Percentiles rank a stretch among this genome's conserved stretches.
Evolutionary conservation across 2,113 vertebrate genomes (phyloP).

Genomic region (Mus spicilegus): DNA sequence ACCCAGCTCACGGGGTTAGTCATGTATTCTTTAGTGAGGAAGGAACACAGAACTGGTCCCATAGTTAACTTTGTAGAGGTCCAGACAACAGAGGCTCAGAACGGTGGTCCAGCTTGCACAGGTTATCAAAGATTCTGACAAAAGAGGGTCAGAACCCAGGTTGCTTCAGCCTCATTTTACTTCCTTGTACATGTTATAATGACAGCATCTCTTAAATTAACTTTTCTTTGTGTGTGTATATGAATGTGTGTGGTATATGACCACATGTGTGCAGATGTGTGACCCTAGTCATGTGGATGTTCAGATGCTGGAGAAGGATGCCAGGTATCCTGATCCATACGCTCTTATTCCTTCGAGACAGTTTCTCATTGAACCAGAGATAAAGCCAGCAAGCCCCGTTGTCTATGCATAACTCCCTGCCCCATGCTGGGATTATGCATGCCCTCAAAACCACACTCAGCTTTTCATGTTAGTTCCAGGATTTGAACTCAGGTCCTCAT

Average conservation of each 20-base stretch:
- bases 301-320: neutral
- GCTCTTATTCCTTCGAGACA: neutral
- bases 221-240: neutral
- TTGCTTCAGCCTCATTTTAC: neutral
- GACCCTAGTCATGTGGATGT: neutral
- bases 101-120: neutral
- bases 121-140: neutral
- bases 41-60: neutral
- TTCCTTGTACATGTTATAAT: neutral
- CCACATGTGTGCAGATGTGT: neutral
- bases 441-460: neutral
- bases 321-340: neutral
- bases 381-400: neutral
- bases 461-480: neutral
- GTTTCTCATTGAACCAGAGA: neutral
- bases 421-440: neutral
- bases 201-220: neutral
- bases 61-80: neutral
- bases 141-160: neutral
- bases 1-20: neutral
- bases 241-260: neutral
- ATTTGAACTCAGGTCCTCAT: neutral
- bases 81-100: neutral
- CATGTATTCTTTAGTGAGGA: constrained; percentile 28
- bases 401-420: neutral